Evolutionary conservation across 2,888 invertebrate species (phyloP).

Genomic region (Alviniconcha strummeri): DNA sequence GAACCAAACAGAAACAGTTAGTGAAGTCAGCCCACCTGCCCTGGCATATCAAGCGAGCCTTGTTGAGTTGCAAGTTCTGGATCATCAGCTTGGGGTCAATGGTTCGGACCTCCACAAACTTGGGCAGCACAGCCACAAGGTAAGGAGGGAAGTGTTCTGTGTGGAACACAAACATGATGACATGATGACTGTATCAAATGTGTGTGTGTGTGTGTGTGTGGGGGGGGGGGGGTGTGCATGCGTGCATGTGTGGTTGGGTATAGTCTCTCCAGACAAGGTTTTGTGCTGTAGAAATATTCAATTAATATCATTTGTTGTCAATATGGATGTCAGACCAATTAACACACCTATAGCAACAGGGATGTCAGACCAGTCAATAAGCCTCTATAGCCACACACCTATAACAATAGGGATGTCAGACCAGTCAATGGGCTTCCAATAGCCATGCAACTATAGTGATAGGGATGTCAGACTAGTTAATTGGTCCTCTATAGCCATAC

Average conservation of each 20-base stretch:
- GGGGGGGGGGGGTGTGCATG: too few species aligned
- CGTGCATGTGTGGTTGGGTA: too few species aligned
- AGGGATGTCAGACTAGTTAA: conserved; percentile 71
- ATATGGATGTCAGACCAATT: background rate
- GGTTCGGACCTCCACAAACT: conserved; percentile 89
- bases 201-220: too few species aligned
- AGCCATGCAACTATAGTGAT: too few species aligned
- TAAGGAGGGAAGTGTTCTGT: conserved; percentile 95
- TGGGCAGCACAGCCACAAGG: conserved; percentile 88
- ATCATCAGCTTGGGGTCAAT: conserved; percentile 87
- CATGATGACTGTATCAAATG: background rate
- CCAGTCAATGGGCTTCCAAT: conserved; percentile 83
- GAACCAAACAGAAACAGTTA: too few species aligned
- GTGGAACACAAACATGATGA: conserved; percentile 31
- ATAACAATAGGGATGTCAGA: conserved; percentile 81
- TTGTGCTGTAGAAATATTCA: too few species aligned
- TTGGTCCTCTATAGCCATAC: conserved; percentile 77
- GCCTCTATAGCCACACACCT: conserved; percentile 50
- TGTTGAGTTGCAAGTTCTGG: conserved; percentile 84
- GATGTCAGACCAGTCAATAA: too few species aligned
- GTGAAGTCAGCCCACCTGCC: conserved; percentile 54
- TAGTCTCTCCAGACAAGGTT: too few species aligned
- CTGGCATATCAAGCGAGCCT: conserved; percentile 66
- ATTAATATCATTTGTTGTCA: background rate
- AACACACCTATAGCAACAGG: background rate